phyloP scores from a whole-genome alignment of 2,797 vertebrate species.

The Babyrousa celebensis region DNA sequence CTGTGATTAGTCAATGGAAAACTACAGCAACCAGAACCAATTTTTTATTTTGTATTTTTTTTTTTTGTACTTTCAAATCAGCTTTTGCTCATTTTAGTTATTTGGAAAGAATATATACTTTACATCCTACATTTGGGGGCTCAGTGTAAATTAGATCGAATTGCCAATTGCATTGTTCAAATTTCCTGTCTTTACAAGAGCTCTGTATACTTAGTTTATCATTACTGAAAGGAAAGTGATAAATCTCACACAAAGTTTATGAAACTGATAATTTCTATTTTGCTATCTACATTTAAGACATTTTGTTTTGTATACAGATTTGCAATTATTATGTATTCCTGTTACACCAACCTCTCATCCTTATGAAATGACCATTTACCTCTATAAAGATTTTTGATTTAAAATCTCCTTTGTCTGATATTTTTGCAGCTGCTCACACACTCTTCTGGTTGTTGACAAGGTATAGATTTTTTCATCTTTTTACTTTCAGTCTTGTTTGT shows the following conservation, averaged over 20 bases:
- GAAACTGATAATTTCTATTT: neutral
- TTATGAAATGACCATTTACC: neutral
- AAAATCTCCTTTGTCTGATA: neutral
- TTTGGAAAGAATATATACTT: neutral
- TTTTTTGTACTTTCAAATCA: neutral
- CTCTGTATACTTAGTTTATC: neutral
- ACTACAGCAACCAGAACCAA: neutral
- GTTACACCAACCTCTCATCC: neutral
- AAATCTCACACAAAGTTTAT: neutral
- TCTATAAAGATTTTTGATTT: neutral
- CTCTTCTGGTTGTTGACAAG: neutral
- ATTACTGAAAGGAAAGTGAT: neutral
- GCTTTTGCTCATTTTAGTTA: neutral
- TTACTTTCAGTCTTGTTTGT: neutral
- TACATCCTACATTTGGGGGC: neutral
- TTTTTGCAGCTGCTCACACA: neutral
- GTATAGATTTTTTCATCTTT: neutral
- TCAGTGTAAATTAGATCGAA: neutral
- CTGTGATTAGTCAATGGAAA: neutral
- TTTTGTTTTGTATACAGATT: neutral
- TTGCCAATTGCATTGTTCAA: neutral
- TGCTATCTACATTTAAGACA: neutral
- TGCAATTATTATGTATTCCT: neutral
- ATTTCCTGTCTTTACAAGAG: neutral
- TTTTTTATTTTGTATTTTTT: neutral